A percentile compares a stretch with the other conserved stretches of the same genome.
phyloP scores from a whole-genome alignment of 2,888 invertebrate species.

The Drosophila ustulata region DNA sequence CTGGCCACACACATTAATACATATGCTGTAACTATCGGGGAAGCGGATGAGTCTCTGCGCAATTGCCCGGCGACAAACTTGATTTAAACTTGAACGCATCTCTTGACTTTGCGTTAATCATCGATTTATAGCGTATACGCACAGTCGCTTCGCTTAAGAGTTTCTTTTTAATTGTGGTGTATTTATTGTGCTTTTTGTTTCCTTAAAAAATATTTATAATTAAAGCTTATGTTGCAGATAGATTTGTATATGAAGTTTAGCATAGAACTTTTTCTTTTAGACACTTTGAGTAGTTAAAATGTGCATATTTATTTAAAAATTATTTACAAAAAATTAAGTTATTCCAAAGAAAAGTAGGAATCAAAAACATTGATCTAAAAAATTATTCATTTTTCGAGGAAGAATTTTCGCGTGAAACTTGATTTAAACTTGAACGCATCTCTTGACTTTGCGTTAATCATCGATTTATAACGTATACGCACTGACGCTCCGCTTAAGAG shows the following conservation, averaged over 20 bases:
- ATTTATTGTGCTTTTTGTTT: too few species aligned
- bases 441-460: slow-evolving; percentile 14
- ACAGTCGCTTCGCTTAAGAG: background rate
- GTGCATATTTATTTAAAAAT: too few species aligned
- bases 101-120: slow-evolving; percentile 15
- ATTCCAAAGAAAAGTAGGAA: too few species aligned
- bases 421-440: slow-evolving; percentile 21
- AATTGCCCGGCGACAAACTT: slow-evolving; percentile 24
- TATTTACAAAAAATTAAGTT: too few species aligned
- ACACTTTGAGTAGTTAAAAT: too few species aligned
- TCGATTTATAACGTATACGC: slow-evolving; percentile 3
- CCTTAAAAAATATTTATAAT: too few species aligned
- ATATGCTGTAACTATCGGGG: slow-evolving; percentile 5
- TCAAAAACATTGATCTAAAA: too few species aligned
- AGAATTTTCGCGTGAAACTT: slow-evolving; percentile 22
- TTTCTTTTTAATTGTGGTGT: too few species aligned
- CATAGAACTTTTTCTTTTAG: too few species aligned
- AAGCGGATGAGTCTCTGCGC: slow-evolving; percentile 18
- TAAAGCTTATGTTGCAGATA: too few species aligned
- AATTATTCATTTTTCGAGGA: background rate
- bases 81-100: slow-evolving; percentile 22
- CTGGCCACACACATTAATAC: slow-evolving; percentile 37
- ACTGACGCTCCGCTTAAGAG: background rate
- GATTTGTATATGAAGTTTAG: too few species aligned
- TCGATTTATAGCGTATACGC: slow-evolving; percentile 4